Conservation (phyloP, 2,888 invertebrate genomes). For the Machimus rusticus region DNA sequence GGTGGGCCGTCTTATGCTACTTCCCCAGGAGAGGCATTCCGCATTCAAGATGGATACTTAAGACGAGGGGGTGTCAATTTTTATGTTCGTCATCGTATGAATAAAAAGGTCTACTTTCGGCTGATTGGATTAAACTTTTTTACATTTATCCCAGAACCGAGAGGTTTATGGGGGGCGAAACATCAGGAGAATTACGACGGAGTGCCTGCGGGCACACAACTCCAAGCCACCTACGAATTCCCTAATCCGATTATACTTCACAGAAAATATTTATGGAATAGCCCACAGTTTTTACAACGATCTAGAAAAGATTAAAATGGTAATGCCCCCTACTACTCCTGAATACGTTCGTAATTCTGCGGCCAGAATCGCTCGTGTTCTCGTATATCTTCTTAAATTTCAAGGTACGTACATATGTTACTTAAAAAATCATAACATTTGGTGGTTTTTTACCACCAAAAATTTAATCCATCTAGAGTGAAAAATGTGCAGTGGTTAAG, state of each 20-base stretch:
- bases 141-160: slow-evolving; percentile 49
- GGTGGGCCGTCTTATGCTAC: neutral
- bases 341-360: neutral
- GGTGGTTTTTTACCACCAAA: neutral
- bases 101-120: slow-evolving; percentile 51
- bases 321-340: neutral
- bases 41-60: slow-evolving; percentile 22
- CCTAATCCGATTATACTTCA: slow-evolving; percentile 31
- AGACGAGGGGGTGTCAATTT: slow-evolving; percentile 50
- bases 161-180: slow-evolving; percentile 39
- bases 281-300: slow-evolving; percentile 13
- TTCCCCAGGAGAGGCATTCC: neutral
- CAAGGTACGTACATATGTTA: neutral
- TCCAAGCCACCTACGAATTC: neutral
- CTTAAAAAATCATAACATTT: neutral
- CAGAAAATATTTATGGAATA: slow-evolving; percentile 28
- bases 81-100: slow-evolving; percentile 52
- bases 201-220: neutral
- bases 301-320: slow-evolving; percentile 17
- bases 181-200: neutral
- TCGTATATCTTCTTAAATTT: neutral
- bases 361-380: neutral
- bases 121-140: slow-evolving; percentile 51
- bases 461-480: too few species aligned
- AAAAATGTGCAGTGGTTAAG: too few species aligned